Evolutionary conservation across 2,888 invertebrate species (phyloP).

Genomic region (Palloptera scutellata): DNA sequence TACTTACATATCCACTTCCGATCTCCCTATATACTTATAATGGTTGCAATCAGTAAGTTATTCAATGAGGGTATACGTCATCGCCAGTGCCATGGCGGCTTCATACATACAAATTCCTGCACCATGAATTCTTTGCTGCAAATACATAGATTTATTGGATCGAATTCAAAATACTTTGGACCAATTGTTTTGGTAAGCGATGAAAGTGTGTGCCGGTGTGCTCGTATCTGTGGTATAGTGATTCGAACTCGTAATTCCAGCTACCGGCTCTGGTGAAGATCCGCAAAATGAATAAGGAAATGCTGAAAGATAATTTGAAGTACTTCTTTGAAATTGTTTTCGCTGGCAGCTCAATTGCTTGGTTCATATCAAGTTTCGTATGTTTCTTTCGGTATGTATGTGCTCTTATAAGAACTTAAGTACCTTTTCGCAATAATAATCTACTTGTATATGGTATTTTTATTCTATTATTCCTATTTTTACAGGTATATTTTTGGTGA

Average conservation of each 20-base stretch:
- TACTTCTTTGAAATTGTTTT: slow-evolving; percentile 43
- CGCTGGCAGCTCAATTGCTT: slow-evolving; percentile 40
- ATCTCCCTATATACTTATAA: slow-evolving; percentile 25
- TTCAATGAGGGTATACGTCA: slow-evolving; percentile 36
- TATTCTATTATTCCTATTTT: slow-evolving; percentile 9
- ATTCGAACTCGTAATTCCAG: slow-evolving; percentile 31
- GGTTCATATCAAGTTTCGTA: slow-evolving; percentile 34
- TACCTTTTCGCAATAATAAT: background rate
- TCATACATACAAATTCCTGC: slow-evolving; percentile 50
- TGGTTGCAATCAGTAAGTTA: slow-evolving; percentile 51
- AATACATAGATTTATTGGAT: slow-evolving; percentile 35
- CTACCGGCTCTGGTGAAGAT: slow-evolving; percentile 44
- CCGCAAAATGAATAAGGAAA: slow-evolving; percentile 29
- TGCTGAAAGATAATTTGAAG: slow-evolving; percentile 39
- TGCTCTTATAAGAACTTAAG: no score
- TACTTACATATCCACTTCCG: background rate
- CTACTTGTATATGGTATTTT: background rate
- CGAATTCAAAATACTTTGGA: slow-evolving; percentile 48
- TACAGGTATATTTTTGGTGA: slow-evolving; percentile 42
- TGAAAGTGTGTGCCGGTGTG: background rate
- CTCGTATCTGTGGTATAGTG: background rate
- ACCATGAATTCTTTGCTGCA: slow-evolving; percentile 33
- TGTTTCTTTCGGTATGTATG: slow-evolving; percentile 48
- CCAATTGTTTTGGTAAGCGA: slow-evolving; percentile 47
- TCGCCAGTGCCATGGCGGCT: slow-evolving; percentile 43